Conservation (phyloP, 2,888 invertebrate species). For the Heliconius erato region DNA sequence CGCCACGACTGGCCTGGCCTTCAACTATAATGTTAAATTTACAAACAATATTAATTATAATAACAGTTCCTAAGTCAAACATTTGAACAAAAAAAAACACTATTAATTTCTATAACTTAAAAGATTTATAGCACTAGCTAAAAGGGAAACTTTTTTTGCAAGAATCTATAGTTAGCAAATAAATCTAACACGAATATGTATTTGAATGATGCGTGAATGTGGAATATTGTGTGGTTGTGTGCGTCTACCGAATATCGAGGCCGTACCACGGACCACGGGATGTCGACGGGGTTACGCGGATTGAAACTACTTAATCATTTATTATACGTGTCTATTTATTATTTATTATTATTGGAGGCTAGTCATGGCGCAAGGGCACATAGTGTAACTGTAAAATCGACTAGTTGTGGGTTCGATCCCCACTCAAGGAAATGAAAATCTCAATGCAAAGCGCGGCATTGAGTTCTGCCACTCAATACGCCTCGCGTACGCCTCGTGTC, state of each 20-base stretch:
- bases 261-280: slow-evolving; percentile 72
- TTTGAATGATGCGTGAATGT: slow-evolving; percentile 61
- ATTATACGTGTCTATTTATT: slow-evolving; percentile 54
- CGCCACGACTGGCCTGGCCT: no score
- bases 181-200: slow-evolving; percentile 51
- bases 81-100: neutral
- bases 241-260: slow-evolving; percentile 77
- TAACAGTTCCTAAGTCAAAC: neutral
- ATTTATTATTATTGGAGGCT: no score
- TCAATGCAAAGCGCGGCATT: no score
- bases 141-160: slow-evolving; percentile 52
- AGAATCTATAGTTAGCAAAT: slow-evolving; percentile 53
- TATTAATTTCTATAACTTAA: neutral
- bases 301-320: slow-evolving; percentile 58
- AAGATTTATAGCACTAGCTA: neutral
- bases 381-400: no score
- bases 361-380: no score
- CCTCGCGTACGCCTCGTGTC: no score
- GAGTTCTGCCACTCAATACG: no score
- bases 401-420: no score
- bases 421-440: no score
- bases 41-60: neutral
- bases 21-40: neutral
- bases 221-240: slow-evolving; percentile 70
- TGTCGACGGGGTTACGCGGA: slow-evolving; percentile 61